Conservation (phyloP, 2,888 invertebrate species). For the Clostera curtula region DNA sequence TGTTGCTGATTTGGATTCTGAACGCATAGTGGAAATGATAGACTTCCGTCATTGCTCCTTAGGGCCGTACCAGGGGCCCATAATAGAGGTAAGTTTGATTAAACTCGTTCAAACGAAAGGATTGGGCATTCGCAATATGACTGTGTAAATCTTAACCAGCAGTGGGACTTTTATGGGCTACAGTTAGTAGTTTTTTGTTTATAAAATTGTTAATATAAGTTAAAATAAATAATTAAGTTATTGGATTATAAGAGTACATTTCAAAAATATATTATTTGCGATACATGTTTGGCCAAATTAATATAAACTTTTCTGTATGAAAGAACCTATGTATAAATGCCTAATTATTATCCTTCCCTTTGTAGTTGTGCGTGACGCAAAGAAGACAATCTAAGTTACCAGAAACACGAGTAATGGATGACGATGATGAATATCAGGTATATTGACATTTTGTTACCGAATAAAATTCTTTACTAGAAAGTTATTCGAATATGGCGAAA, state of each 20-base stretch:
- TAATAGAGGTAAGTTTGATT: conserved; percentile 37
- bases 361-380: conserved; percentile 36
- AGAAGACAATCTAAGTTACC: conserved; percentile 20
- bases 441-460: not conserved
- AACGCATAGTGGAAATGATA: conserved; percentile 55
- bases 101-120: no score
- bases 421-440: conserved; percentile 49
- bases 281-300: no score
- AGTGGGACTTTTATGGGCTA: no score
- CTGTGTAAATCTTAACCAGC: no score
- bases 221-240: no score
- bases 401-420: conserved; percentile 26
- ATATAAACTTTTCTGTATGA: not conserved
- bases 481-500: no score
- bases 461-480: no score
- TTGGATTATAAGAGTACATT: no score
- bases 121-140: no score
- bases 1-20: conserved; percentile 44
- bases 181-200: no score
- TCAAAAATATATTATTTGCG: no score
- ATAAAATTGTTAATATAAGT: no score
- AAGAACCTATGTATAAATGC: not conserved
- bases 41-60: conserved; percentile 44
- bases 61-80: conserved; percentile 33
- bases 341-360: conserved; percentile 4